These are phyloP conservation scores for Zelleria hepariella DNA, from an alignment of 2,888 invertebrate genomes.

Conservation along the genomic window DNA sequence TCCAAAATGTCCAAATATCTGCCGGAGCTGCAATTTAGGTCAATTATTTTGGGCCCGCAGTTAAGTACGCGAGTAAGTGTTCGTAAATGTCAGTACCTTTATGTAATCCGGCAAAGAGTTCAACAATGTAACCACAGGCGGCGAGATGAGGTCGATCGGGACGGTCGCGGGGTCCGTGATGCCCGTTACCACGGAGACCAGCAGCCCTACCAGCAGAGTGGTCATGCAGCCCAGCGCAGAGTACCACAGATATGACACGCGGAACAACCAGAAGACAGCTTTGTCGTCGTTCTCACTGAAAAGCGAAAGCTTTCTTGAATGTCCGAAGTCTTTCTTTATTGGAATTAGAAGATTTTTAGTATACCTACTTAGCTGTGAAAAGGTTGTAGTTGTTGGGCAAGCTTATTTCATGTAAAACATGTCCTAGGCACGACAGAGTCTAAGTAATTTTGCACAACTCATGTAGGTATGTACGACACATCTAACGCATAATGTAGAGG, in stretches of 20 bases:
- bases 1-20: background rate
- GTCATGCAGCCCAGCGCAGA: slow-evolving; percentile 83
- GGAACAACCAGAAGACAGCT: slow-evolving; percentile 72
- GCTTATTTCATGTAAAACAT: too few species aligned
- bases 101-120: slow-evolving; percentile 57
- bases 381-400: too few species aligned
- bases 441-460: too few species aligned
- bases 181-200: slow-evolving; percentile 79
- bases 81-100: slow-evolving; percentile 41
- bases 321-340: too few species aligned
- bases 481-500: too few species aligned
- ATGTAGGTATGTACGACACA: too few species aligned
- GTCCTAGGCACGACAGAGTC: too few species aligned
- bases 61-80: background rate
- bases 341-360: too few species aligned
- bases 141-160: slow-evolving; percentile 78
- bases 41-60: background rate
- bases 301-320: too few species aligned
- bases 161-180: slow-evolving; percentile 73
- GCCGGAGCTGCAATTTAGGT: background rate
- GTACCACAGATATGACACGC: slow-evolving; percentile 93
- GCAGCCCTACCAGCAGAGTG: slow-evolving; percentile 80
- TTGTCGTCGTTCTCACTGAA: slow-evolving; percentile 15
- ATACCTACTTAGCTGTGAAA: too few species aligned
- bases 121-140: slow-evolving; percentile 73